A percentile compares a stretch with the other conserved stretches of the same genome.
These are phyloP conservation scores for Drosophila kokeensis DNA, from an alignment of 2,888 invertebrate species.

Conservation along the genomic window DNA sequence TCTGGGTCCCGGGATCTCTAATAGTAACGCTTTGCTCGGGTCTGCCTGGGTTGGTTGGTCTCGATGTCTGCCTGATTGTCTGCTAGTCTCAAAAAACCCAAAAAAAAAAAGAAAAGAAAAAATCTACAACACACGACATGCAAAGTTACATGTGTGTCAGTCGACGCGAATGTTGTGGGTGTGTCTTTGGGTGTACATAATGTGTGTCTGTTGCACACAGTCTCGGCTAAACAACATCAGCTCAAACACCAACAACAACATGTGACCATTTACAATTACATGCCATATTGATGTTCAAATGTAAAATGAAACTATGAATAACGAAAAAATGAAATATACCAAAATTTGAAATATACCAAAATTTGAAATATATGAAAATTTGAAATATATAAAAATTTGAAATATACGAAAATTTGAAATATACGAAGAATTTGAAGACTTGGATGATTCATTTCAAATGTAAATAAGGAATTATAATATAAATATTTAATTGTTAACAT, in stretches of 20 bases:
- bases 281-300: conserved; percentile 62
- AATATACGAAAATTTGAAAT: neutral
- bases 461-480: neutral
- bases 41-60: conserved; percentile 39
- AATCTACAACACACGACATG: conserved; percentile 57
- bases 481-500: neutral
- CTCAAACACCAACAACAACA: conserved; percentile 50
- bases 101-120: conserved; percentile 4
- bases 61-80: conserved; percentile 56
- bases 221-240: conserved; percentile 40
- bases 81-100: conserved; percentile 39
- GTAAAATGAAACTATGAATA: conserved; percentile 39
- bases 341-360: conserved; percentile 17
- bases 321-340: no score
- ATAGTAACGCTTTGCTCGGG: conserved; percentile 32
- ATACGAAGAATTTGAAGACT: no score
- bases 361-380: no score
- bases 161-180: conserved; percentile 48
- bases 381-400: conserved; percentile 2
- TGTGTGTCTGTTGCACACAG: conserved; percentile 36
- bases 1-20: conserved; percentile 48
- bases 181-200: conserved; percentile 52
- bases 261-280: conserved; percentile 61
- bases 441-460: neutral
- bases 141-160: conserved; percentile 72